A percentile compares a stretch with the other conserved stretches of the same genome.
Conservation (phyloP, 2,888 invertebrate genomes). For the Andrena fulva region DNA sequence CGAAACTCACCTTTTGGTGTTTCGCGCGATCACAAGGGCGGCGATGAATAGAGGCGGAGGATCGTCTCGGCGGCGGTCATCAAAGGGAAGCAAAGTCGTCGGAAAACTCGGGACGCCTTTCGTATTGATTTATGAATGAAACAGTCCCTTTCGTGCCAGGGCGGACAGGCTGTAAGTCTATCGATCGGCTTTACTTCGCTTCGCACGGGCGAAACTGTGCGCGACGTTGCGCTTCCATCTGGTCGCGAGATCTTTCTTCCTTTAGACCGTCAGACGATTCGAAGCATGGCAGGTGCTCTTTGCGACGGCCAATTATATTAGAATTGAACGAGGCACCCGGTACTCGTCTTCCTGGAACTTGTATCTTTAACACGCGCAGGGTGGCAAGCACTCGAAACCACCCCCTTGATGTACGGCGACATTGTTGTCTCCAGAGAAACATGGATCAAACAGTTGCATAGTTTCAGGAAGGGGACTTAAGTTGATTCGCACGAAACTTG, state of each 20-base stretch:
- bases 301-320: slow-evolving; percentile 8
- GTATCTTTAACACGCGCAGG: no score
- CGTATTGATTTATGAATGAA: slow-evolving; percentile 33
- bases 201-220: slow-evolving; percentile 8
- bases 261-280: neutral
- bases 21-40: slow-evolving; percentile 17
- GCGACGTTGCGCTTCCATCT: neutral
- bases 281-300: neutral
- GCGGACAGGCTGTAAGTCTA: slow-evolving; percentile 17
- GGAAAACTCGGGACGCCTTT: slow-evolving; percentile 17
- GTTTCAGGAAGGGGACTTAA: no score
- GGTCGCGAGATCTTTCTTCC: slow-evolving; percentile 1
- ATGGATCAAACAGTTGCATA: no score
- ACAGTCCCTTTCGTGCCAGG: neutral
- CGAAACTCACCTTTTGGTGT: slow-evolving; percentile 33
- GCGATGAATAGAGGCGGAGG: neutral
- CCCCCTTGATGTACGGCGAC: no score
- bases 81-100: slow-evolving; percentile 32
- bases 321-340: no score
- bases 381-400: no score
- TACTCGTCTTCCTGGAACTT: no score
- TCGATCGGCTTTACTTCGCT: slow-evolving; percentile 42
- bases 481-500: no score
- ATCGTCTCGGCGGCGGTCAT: slow-evolving; percentile 11
- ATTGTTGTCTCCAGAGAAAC: no score